Evolutionary conservation across 2,113 vertebrate species (phyloP).

Genomic region (Microtus ochrogaster): DNA sequence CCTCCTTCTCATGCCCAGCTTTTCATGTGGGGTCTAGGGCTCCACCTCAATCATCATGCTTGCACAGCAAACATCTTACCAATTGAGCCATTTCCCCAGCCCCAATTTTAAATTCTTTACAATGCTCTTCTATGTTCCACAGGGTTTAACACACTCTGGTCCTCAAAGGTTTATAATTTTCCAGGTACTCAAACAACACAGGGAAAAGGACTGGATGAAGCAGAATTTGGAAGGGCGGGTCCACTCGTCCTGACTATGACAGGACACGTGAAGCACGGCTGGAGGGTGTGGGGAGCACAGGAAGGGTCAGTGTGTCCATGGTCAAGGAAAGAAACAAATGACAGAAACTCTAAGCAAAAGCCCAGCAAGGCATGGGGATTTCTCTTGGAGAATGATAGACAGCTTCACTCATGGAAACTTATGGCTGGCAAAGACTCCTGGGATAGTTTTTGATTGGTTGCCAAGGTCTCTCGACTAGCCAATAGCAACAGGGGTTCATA

Average conservation of each 20-base stretch:
- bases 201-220: background rate
- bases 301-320: background rate
- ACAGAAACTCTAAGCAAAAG: background rate
- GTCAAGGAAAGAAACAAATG: background rate
- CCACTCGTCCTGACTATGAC: background rate
- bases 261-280: background rate
- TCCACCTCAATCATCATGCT: too few species aligned
- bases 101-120: background rate
- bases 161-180: background rate
- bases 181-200: background rate
- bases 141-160: background rate
- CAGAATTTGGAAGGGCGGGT: background rate
- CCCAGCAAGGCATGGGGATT: too few species aligned
- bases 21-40: background rate
- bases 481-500: background rate
- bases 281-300: background rate
- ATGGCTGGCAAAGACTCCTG: too few species aligned
- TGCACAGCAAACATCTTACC: background rate
- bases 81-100: background rate
- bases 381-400: background rate
- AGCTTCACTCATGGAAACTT: background rate
- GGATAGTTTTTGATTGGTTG: background rate
- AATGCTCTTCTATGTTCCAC: background rate
- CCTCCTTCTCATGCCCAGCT: background rate
- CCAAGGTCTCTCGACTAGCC: too few species aligned